Conservation (phyloP, 2,113 vertebrate species). For the Cyphomyrus plagiostoma region DNA sequence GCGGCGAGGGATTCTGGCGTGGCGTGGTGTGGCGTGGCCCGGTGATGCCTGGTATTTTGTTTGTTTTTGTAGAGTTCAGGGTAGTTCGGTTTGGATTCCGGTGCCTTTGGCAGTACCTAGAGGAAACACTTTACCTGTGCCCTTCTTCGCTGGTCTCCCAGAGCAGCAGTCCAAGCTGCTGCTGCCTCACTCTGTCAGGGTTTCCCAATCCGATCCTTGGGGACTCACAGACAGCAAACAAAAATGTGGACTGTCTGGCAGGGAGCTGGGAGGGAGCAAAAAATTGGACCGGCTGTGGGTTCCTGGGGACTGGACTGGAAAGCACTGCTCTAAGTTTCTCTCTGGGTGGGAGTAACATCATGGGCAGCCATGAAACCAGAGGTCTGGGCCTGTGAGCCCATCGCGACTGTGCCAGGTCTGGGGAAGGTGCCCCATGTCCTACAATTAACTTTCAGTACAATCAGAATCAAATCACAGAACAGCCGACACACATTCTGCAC, state of each 20-base stretch:
- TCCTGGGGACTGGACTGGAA: neutral
- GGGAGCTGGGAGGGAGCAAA: neutral
- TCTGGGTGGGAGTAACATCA: neutral
- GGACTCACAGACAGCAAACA: neutral
- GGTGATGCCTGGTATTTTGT: neutral
- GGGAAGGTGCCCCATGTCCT: neutral
- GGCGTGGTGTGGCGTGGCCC: neutral
- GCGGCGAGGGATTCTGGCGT: neutral
- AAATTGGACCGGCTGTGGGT: neutral
- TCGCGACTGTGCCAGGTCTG: neutral
- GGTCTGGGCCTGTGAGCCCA: neutral
- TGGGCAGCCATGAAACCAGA: neutral
- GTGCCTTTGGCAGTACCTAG: neutral
- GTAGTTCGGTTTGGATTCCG: neutral
- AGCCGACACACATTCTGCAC: neutral
- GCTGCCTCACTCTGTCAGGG: neutral
- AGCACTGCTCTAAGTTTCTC: neutral
- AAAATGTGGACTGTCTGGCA: neutral
- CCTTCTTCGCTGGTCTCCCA: neutral
- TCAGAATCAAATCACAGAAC: neutral
- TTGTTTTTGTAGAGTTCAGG: neutral
- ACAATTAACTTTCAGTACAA: neutral
- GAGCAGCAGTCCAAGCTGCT: neutral
- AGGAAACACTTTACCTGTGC: neutral
- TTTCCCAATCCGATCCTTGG: neutral